Evolutionary conservation across 1,140 invertebrate species (phyloP).

Genomic region (Himalopsyche phryganea): DNA sequence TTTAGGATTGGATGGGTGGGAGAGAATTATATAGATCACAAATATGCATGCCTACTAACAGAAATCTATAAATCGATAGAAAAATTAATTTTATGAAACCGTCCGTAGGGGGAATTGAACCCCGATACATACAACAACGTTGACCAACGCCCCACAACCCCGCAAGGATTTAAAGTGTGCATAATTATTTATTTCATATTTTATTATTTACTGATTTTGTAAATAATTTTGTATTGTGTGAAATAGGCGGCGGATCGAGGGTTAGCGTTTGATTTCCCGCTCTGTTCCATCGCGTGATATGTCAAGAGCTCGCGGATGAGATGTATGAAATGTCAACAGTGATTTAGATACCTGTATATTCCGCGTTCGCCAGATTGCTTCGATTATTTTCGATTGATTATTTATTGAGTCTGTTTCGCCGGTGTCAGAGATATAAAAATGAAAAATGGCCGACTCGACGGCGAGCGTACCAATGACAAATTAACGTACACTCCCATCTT

Average conservation of each 20-base stretch:
- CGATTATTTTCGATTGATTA: slow-evolving; percentile 15
- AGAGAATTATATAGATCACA: too few species aligned
- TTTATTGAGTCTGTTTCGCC: slow-evolving; percentile 3
- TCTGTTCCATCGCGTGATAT: slow-evolving; percentile 12
- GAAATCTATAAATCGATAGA: too few species aligned
- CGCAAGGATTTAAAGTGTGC: too few species aligned
- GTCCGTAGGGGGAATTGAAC: too few species aligned
- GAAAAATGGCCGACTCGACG: background rate
- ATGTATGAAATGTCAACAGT: slow-evolving; percentile 21
- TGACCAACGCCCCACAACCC: too few species aligned
- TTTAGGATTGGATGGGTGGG: too few species aligned
- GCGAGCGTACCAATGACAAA: background rate
- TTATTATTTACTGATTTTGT: too few species aligned
- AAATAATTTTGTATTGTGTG: too few species aligned
- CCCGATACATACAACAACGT: too few species aligned
- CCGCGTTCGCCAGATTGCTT: slow-evolving; percentile 7
- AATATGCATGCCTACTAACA: too few species aligned
- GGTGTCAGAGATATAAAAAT: background rate
- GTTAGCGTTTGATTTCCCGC: slow-evolving; percentile 7
- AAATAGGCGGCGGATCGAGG: background rate
- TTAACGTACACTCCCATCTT: background rate
- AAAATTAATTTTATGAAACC: too few species aligned
- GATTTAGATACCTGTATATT: slow-evolving; percentile 15
- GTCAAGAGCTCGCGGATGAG: slow-evolving; percentile 21
- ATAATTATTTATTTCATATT: too few species aligned